Conservation (phyloP, 1,140 invertebrate species). For the Heliconius nattereri region DNA sequence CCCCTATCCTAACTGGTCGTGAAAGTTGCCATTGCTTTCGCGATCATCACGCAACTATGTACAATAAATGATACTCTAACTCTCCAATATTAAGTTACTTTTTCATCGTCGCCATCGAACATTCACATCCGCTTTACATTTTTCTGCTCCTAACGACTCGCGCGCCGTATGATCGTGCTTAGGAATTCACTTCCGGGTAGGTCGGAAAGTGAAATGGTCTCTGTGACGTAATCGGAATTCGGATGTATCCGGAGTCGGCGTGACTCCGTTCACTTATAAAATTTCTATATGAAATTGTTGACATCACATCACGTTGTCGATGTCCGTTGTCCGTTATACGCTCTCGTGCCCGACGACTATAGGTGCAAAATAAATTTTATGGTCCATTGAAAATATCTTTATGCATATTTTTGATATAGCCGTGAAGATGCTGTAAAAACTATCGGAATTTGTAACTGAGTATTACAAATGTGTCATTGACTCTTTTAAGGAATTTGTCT, state of each 20-base stretch:
- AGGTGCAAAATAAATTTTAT: constrained; percentile 43
- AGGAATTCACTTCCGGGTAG: constrained; percentile 81
- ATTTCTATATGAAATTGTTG: constrained; percentile 75
- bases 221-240: constrained; percentile 81
- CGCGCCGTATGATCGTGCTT: constrained; percentile 76
- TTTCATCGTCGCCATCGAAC: constrained; percentile 56
- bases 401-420: constrained; percentile 47
- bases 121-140: constrained; percentile 77
- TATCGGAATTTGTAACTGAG: constrained; percentile 46
- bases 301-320: constrained; percentile 65
- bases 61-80: constrained; percentile 66
- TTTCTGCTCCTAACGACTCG: constrained; percentile 58
- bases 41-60: constrained; percentile 53
- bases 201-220: constrained; percentile 81
- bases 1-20: constrained; percentile 73
- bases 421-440: constrained; percentile 48
- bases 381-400: constrained; percentile 45
- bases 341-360: constrained; percentile 41
- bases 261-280: constrained; percentile 78
- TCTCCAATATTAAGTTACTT: constrained; percentile 67
- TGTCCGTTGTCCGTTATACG: constrained; percentile 47
- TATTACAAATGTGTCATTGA: constrained; percentile 47
- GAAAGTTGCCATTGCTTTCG: constrained; percentile 80
- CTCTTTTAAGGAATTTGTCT: constrained; percentile 37
- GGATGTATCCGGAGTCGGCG: constrained; percentile 78